These are phyloP conservation scores for Montipora cactus DNA, from an alignment of 64 coral and sea anemone genomes.

Conservation along the genomic window DNA sequence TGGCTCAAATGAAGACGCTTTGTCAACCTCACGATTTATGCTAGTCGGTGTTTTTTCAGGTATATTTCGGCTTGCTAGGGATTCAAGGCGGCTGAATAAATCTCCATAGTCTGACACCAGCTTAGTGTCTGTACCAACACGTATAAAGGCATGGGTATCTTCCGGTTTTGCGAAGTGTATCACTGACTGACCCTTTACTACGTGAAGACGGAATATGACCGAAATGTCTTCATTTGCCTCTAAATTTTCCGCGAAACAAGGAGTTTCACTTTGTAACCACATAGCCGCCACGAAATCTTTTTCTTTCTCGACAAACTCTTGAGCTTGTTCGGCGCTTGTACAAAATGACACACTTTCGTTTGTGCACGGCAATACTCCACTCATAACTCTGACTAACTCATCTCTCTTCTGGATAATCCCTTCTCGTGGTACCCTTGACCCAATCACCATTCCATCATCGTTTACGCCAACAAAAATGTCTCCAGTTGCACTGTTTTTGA, in stretches of 20 bases:
- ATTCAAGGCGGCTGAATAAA: constrained; percentile 70
- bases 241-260: neutral
- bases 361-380: constrained; percentile 63
- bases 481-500: constrained; percentile 72
- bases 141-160: constrained; percentile 68
- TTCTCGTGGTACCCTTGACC: constrained; percentile 17
- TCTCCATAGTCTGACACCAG: constrained; percentile 60
- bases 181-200: constrained; percentile 52
- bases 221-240: constrained; percentile 36
- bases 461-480: constrained; percentile 81
- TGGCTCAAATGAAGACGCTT: neutral
- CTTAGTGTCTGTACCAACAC: constrained; percentile 77
- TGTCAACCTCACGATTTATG: constrained; percentile 21
- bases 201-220: constrained; percentile 66
- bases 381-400: constrained; percentile 43
- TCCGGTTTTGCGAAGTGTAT: constrained; percentile 55
- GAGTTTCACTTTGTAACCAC: constrained; percentile 23
- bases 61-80: constrained; percentile 67
- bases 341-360: constrained; percentile 48
- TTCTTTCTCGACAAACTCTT: constrained; percentile 27
- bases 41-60: constrained; percentile 21
- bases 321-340: constrained; percentile 27
- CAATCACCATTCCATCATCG: constrained; percentile 23
- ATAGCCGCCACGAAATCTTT: constrained; percentile 74
- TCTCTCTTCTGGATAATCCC: constrained; percentile 59